Base-by-base conservation (phyloP, 2,797 vertebrate genomes). In the Uromys caudimaculatus region DNA sequence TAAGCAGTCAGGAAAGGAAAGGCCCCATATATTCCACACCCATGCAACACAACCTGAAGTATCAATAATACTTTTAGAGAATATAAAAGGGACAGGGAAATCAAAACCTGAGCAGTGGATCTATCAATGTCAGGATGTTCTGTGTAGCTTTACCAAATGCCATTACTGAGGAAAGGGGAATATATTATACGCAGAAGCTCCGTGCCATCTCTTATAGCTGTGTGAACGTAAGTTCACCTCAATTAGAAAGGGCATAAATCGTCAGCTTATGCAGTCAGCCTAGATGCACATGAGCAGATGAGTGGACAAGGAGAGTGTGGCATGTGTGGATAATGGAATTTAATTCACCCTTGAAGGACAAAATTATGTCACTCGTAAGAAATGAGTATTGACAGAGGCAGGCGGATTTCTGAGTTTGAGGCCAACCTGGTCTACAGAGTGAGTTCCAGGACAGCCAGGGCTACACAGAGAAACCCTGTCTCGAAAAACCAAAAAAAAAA, bases 141-240 rank as follows among this genome's bases (percentile, higher is more conserved):
- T 38, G 24, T 64, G 9, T 24, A 67, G 38, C 84, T 91, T 69
- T 78, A 6, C 41, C 78, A 29, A 95, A 91, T 35, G 50, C n/a
- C 89, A 21, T 29, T 21, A 67, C 6, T 82, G 19, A 27, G 54
- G 35, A 56, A 96, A 62, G 19, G 23, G 1, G 32, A 35, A 50
- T n/a, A 67, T 86, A 75, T 4, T 78, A 9, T 71, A 71, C 12
- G 50, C 6, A 73, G 56, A 90, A 38, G 50, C 19, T 56, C 14
- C 73, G 4, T 79, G 19, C 1, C 29, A 1, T 78, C 88, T 95
- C 79, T 85, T 91, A 69, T 0, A 86, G n/a, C 27, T 91, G 1
- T 52, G 0, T 75, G 69, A 94, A 69, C 92, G 50, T 92, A 82
- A 35, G 90, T 14, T 93, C 94, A 82, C 58, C 56, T 93, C 91